These are phyloP conservation scores for Helogale parvula DNA, from an alignment of 2,113 vertebrate species.

Conservation along the genomic window DNA sequence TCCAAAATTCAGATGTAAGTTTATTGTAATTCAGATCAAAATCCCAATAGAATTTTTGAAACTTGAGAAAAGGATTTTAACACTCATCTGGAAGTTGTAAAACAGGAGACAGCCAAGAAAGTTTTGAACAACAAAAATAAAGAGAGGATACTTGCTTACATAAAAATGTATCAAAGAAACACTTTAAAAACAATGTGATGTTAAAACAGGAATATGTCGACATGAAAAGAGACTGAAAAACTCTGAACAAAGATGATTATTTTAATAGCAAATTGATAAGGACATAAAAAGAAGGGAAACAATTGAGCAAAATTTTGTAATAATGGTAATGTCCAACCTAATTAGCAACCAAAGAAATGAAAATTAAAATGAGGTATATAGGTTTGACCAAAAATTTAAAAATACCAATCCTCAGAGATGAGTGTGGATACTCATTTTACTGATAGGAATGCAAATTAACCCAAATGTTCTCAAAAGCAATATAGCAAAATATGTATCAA, in stretches of 20 bases:
- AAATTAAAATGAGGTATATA: background rate
- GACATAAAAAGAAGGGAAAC: background rate
- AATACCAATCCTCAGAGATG: background rate
- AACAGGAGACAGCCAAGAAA: background rate
- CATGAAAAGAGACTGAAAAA: background rate
- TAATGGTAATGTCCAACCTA: background rate
- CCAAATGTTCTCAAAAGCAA: background rate
- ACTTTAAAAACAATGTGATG: background rate
- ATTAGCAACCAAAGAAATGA: background rate
- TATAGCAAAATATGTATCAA: background rate
- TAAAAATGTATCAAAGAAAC: constrained; percentile 53
- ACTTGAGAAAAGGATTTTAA: constrained; percentile 62
- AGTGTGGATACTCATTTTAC: background rate
- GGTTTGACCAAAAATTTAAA: background rate
- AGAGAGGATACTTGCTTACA: constrained; percentile 29
- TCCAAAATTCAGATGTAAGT: constrained; percentile 54
- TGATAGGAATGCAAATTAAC: background rate
- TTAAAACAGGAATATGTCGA: background rate
- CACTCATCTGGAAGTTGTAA: constrained; percentile 69
- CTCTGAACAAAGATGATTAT: background rate
- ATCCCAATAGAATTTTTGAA: constrained; percentile 60
- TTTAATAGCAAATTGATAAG: background rate
- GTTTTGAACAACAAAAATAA: constrained; percentile 49
- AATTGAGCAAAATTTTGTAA: background rate
- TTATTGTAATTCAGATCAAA: constrained; percentile 52